These are phyloP conservation scores for Alligator mississippiensis DNA, from an alignment of 2,113 vertebrate genomes.

Conservation along the genomic window DNA sequence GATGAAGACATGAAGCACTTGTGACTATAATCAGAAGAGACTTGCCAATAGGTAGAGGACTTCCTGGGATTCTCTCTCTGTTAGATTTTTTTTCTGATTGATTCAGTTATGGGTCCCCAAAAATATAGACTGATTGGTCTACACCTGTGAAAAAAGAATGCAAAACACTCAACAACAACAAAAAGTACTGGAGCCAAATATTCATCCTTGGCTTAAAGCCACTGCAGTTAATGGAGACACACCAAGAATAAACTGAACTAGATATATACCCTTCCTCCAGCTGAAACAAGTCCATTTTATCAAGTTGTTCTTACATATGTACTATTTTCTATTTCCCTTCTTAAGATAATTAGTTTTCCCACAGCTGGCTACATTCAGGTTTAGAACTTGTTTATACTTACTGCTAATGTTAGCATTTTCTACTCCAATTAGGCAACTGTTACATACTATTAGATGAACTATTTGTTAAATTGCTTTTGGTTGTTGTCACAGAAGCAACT, in stretches of 20 bases:
- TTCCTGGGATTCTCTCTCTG: not conserved
- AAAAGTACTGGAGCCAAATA: not conserved
- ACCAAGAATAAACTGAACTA: not conserved
- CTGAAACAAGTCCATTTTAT: not conserved
- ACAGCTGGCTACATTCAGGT: not conserved
- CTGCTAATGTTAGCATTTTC: conserved; percentile 8
- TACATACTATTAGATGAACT: not conserved
- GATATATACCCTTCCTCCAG: not conserved
- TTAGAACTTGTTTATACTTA: conserved; percentile 13
- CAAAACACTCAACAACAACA: not conserved
- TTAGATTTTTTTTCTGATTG: not conserved
- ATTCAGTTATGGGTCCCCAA: not conserved
- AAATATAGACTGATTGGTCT: not conserved
- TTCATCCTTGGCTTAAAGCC: not conserved
- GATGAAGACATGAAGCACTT: not conserved
- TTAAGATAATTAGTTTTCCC: not conserved
- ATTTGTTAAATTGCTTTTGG: not conserved
- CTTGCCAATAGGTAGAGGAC: not conserved
- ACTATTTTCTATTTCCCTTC: not conserved
- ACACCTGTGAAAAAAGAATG: not conserved
- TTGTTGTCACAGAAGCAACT: not conserved
- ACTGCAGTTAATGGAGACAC: not conserved
- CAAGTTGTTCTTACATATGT: not conserved
- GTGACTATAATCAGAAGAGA: not conserved
- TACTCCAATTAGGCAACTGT: not conserved